These are phyloP conservation scores for Sphyrna mokarran DNA, from an alignment of 2,113 vertebrate species.

Conservation along the genomic window DNA sequence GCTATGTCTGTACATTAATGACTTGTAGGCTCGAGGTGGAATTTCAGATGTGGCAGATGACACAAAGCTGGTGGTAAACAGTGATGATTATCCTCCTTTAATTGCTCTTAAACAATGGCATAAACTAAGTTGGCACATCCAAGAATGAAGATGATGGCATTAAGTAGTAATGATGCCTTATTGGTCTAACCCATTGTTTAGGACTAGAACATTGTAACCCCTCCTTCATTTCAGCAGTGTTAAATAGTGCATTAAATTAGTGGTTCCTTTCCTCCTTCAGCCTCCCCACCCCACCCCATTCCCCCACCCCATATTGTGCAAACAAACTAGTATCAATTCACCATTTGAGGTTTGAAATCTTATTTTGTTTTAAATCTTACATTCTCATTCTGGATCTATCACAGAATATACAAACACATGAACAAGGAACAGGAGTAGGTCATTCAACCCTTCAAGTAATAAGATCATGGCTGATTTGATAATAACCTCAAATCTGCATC, in stretches of 20 bases:
- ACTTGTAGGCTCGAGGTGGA: background rate
- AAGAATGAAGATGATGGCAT: background rate
- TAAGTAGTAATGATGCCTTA: background rate
- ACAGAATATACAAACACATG: background rate
- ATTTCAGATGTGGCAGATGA: background rate
- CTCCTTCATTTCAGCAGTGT: background rate
- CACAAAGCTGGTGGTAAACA: background rate
- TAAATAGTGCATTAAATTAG: background rate
- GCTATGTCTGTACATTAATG: background rate
- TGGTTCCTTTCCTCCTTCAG: background rate
- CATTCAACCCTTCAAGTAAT: too few species aligned
- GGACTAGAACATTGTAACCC: background rate
- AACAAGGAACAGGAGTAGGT: too few species aligned
- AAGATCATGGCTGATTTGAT: too few species aligned
- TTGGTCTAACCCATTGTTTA: background rate
- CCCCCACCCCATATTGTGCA: background rate
- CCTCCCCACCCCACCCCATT: too few species aligned
- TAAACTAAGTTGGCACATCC: background rate
- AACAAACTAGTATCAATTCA: background rate
- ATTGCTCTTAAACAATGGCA: background rate
- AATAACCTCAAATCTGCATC: too few species aligned
- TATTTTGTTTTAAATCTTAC: background rate
- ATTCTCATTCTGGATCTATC: background rate
- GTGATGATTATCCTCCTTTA: background rate
- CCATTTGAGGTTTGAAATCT: background rate